These are phyloP conservation scores for Drosophila gunungcola DNA, from an alignment of 1,140 invertebrate genomes.

Conservation along the genomic window DNA sequence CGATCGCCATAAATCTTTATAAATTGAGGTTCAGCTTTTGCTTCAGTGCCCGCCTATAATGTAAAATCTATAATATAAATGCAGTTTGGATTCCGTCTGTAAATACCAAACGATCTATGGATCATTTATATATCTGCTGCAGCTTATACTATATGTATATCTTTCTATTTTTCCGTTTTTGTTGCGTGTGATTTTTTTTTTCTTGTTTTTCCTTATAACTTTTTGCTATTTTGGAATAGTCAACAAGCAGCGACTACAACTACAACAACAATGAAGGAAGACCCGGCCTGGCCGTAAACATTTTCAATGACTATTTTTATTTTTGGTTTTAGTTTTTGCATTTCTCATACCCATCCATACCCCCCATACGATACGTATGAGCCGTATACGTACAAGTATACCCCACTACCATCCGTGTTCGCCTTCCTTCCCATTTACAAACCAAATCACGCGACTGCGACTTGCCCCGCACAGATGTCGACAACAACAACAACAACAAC, in stretches of 20 bases:
- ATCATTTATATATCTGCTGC: slow-evolving; percentile 10
- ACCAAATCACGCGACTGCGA: slow-evolving; percentile 77
- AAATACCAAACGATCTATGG: slow-evolving; percentile 18
- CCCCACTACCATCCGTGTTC: slow-evolving; percentile 7
- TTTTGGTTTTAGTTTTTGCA: slow-evolving; percentile 72
- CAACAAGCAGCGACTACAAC: neutral
- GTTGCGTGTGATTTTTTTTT: slow-evolving; percentile 8
- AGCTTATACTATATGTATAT: neutral
- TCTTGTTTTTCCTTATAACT: neutral
- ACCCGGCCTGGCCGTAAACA: slow-evolving; percentile 62
- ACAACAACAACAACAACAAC: slow-evolving; percentile 46
- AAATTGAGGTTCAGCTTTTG: neutral
- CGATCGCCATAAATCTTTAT: neutral
- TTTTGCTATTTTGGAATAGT: slow-evolving; percentile 63
- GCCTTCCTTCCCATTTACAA: slow-evolving; percentile 73
- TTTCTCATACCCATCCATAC: slow-evolving; percentile 36
- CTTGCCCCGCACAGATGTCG: slow-evolving; percentile 69
- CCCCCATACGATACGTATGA: neutral
- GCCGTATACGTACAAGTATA: neutral
- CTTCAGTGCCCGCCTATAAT: neutral
- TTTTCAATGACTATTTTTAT: slow-evolving; percentile 81
- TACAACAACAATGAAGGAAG: slow-evolving; percentile 36
- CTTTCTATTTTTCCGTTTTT: neutral
- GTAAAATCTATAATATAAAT: slow-evolving; percentile 3
- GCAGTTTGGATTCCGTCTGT: slow-evolving; percentile 8